Percentiles rank a stretch among this genome's conserved stretches.
These are phyloP conservation scores for Nephrotoma flavescens DNA, from an alignment of 2,888 invertebrate species.

Conservation along the genomic window DNA sequence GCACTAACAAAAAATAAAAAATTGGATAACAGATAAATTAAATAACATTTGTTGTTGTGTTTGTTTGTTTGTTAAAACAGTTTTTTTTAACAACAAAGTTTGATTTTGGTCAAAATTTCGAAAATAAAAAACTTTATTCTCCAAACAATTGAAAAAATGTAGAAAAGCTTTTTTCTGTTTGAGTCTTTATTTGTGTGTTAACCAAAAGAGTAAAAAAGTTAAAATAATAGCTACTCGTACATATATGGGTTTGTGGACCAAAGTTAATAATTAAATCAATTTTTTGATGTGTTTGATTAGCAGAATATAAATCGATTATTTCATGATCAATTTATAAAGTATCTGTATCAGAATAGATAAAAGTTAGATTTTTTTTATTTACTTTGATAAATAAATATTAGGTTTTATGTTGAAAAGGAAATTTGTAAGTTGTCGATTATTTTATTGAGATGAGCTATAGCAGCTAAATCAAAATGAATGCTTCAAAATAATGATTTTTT, in stretches of 20 bases:
- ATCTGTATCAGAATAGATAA: neutral
- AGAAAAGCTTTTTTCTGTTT: neutral
- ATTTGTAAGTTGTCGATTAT: no score
- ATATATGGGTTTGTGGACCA: neutral
- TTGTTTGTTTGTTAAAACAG: neutral
- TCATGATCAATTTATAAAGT: neutral
- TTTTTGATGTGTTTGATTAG: neutral
- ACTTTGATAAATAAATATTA: neutral
- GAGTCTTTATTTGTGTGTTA: neutral
- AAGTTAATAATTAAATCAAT: neutral
- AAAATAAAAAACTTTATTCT: neutral
- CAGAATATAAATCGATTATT: neutral
- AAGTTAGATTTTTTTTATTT: neutral
- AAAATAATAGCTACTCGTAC: neutral
- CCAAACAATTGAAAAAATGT: neutral
- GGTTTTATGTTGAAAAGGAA: neutral
- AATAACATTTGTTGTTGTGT: neutral
- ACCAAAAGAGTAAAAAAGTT: neutral
- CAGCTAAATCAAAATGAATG: no score
- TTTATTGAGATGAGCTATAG: no score
- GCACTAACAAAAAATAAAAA: neutral
- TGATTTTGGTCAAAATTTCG: neutral
- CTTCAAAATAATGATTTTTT: no score
- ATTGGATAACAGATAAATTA: neutral
- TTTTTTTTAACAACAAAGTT: neutral